These are phyloP conservation scores for Chlorodrepanis virens DNA, from an alignment of 2,113 vertebrate genomes.

Conservation along the genomic window DNA sequence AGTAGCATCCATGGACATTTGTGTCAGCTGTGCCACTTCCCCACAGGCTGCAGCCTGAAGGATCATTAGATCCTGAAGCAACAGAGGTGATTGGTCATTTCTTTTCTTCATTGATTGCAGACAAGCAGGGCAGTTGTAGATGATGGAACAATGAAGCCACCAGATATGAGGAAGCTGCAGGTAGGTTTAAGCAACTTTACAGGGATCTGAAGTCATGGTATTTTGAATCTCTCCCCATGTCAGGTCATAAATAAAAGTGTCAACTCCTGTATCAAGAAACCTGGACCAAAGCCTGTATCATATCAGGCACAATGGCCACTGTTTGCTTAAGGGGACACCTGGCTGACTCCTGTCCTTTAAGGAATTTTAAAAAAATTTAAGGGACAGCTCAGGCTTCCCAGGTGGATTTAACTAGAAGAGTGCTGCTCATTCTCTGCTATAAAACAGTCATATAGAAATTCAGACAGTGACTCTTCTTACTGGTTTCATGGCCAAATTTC, in stretches of 20 bases:
- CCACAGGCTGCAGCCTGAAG: background rate
- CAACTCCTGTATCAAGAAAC: background rate
- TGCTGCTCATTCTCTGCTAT: background rate
- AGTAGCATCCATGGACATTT: background rate
- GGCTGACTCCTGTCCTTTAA: background rate
- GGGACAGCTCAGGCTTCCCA: background rate
- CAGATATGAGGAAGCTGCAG: conserved; percentile 82
- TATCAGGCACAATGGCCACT: background rate
- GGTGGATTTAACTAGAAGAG: background rate
- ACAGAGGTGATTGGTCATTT: background rate
- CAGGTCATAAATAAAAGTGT: background rate
- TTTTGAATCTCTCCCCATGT: background rate
- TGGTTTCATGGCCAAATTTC: background rate
- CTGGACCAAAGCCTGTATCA: background rate
- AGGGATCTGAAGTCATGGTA: background rate
- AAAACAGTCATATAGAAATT: background rate
- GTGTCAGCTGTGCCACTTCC: background rate
- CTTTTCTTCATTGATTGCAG: conserved; percentile 60
- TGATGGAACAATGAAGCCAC: conserved; percentile 50
- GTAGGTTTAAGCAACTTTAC: conserved; percentile 64
- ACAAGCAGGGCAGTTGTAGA: conserved; percentile 64
- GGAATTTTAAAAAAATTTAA: background rate
- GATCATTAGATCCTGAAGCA: background rate
- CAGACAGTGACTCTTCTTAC: background rate
- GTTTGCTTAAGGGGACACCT: background rate